phyloP scores from a whole-genome alignment of 2,113 vertebrate species.

The Caloenas nicobarica region DNA sequence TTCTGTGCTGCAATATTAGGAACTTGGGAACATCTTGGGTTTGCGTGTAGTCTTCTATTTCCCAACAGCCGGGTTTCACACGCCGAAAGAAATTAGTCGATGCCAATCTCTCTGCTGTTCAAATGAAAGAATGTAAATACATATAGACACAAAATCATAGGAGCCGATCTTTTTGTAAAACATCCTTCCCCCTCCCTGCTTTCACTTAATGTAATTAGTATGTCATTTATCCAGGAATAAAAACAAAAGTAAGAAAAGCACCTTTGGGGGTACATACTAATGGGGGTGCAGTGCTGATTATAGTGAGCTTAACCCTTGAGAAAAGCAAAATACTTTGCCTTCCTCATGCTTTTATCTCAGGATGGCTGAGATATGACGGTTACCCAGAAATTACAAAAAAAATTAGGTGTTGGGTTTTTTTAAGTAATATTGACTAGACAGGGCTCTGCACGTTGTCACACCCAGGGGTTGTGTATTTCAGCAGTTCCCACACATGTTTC shows the following conservation, averaged over 20 bases:
- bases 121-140: neutral
- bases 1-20: neutral
- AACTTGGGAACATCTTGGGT: neutral
- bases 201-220: neutral
- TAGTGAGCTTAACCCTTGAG: neutral
- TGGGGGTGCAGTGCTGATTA: neutral
- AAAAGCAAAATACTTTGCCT: rapidly evolving
- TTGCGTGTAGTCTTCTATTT: neutral
- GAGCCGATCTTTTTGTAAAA: neutral
- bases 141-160: rapidly evolving
- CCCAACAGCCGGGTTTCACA: neutral
- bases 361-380: neutral
- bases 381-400: neutral
- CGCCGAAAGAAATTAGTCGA: rapidly evolving
- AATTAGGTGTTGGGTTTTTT: neutral
- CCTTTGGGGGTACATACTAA: neutral
- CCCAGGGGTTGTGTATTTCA: neutral
- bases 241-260: neutral
- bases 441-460: neutral
- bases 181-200: neutral
- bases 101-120: neutral
- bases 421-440: neutral
- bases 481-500: too few relatives aligned
- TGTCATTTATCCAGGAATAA: neutral
- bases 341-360: neutral